Conservation (phyloP, 92 coral and sea anemone species). For the Diadumene lineata region DNA sequence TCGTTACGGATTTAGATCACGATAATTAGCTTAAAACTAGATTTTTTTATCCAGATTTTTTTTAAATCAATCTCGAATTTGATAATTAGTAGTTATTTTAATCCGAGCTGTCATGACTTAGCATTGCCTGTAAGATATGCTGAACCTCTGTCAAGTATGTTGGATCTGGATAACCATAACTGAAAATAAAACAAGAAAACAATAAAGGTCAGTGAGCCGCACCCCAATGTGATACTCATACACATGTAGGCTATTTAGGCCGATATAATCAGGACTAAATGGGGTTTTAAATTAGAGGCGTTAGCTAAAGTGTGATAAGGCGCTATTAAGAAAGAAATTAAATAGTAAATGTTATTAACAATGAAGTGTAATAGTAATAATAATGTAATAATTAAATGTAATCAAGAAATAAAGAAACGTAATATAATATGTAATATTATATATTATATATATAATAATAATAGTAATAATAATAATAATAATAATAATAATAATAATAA, state of each 20-base stretch:
- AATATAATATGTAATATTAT: too few species aligned
- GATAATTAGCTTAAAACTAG: too few species aligned
- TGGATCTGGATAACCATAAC: constrained; percentile 47
- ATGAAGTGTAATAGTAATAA: too few species aligned
- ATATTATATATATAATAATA: too few species aligned
- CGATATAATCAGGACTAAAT: background rate
- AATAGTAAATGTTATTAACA: too few species aligned
- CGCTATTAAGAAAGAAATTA: background rate
- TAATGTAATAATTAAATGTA: too few species aligned
- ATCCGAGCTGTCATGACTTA: background rate
- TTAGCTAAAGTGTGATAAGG: background rate
- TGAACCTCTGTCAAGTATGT: constrained; percentile 21
- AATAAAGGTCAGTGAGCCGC: background rate
- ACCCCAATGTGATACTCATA: background rate
- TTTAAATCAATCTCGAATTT: too few species aligned
- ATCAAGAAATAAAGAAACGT: too few species aligned
- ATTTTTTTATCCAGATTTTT: too few species aligned
- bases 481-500: too few species aligned
- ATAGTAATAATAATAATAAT: too few species aligned
- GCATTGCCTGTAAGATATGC: background rate
- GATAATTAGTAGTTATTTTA: background rate
- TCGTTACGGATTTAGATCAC: too few species aligned
- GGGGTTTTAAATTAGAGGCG: background rate
- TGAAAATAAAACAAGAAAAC: background rate
- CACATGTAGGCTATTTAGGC: background rate